Evolutionary conservation across 2,113 vertebrate species (phyloP).

Genomic region (Oceanites oceanicus): DNA sequence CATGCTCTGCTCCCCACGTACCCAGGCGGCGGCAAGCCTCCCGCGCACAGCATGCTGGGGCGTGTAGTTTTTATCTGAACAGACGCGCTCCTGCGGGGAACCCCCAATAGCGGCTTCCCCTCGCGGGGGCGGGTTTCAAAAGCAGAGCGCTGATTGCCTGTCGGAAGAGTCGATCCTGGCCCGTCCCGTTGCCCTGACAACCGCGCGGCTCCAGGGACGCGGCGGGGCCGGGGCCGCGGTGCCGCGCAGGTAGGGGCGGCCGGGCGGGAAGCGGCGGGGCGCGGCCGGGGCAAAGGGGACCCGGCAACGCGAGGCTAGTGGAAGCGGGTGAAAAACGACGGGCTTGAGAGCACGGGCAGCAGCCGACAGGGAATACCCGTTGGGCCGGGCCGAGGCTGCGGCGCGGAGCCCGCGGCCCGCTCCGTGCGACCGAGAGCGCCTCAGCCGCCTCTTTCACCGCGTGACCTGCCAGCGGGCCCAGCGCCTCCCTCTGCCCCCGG

Average conservation of each 20-base stretch:
- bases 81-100: fast-evolving
- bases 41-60: neutral
- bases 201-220: neutral
- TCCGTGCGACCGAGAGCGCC: neutral
- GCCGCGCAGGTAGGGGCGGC: neutral
- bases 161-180: neutral
- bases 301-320: neutral
- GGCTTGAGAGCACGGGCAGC: neutral
- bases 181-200: neutral
- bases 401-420: neutral
- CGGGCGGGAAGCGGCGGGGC: neutral
- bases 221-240: neutral
- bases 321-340: neutral
- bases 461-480: neutral
- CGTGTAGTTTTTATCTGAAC: fast-evolving
- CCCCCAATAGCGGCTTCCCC: neutral
- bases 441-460: neutral
- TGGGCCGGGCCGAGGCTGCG: neutral
- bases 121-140: neutral
- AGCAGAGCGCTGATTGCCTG: neutral
- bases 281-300: neutral
- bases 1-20: neutral
- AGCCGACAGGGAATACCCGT: neutral
- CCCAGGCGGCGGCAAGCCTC: fast-evolving
- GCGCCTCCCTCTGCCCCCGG: fast-evolving